Conservation (phyloP, 2,113 vertebrate species). For the Circaetus gallicus region DNA sequence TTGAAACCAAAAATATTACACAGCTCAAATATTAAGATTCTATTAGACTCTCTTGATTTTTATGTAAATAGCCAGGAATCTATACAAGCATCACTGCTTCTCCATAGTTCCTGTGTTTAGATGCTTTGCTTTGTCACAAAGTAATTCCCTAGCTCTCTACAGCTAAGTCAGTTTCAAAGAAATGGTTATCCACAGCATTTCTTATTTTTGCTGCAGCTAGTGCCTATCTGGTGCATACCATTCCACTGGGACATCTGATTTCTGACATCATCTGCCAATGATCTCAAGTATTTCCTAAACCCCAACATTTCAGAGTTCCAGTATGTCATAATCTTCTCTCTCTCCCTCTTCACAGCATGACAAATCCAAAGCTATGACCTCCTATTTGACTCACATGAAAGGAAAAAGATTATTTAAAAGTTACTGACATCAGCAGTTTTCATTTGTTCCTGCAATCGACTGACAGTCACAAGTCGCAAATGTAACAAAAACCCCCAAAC, state of each 20-base stretch:
- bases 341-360: background rate
- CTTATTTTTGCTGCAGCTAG: background rate
- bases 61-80: background rate
- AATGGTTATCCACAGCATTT: background rate
- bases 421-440: background rate
- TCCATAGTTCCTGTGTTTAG: background rate
- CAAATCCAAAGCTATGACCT: background rate
- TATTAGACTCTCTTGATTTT: background rate
- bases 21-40: background rate
- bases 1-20: background rate
- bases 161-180: background rate
- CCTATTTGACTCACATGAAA: background rate
- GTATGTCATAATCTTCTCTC: background rate
- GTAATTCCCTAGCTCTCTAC: background rate
- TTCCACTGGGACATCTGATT: background rate
- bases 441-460: background rate
- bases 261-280: background rate
- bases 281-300: background rate
- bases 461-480: background rate
- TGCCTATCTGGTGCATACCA: background rate
- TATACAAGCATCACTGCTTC: background rate
- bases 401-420: background rate
- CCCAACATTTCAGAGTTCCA: background rate
- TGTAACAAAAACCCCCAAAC: background rate
- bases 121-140: background rate